phyloP scores from a whole-genome alignment of 2,888 invertebrate species.

The Yponomeuta cagnagella region DNA sequence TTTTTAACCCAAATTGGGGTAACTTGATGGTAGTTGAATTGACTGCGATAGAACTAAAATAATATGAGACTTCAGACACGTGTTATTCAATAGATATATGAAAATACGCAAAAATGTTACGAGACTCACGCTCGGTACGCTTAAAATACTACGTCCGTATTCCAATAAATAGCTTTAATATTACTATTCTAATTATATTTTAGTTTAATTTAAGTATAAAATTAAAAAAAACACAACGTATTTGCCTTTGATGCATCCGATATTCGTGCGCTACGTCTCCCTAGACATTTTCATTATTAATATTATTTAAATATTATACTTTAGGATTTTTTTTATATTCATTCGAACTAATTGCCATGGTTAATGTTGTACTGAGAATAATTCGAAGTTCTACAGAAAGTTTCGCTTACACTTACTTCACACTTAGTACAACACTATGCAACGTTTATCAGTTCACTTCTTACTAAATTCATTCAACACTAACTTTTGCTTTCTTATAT shows the following conservation, averaged over 20 bases:
- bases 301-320: slow-evolving; percentile 5
- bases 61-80: too few relatives aligned
- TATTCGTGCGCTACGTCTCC: slow-evolving; percentile 41
- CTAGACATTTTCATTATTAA: slow-evolving; percentile 1
- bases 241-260: slow-evolving; percentile 46
- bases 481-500: too few relatives aligned
- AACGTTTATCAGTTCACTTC: too few relatives aligned
- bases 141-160: slow-evolving; percentile 55
- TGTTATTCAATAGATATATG: neutral
- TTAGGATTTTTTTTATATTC: slow-evolving; percentile 16
- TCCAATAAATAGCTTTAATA: slow-evolving; percentile 49
- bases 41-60: too few relatives aligned
- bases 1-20: neutral
- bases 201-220: slow-evolving; percentile 60
- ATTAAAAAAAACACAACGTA: slow-evolving; percentile 61
- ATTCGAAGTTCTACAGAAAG: too few relatives aligned
- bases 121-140: slow-evolving; percentile 24
- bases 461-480: too few relatives aligned
- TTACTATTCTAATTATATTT: neutral
- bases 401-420: too few relatives aligned
- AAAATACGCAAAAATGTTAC: slow-evolving; percentile 14
- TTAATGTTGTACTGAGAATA: too few relatives aligned
- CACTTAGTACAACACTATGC: too few relatives aligned
- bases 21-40: too few relatives aligned
- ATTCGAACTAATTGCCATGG: neutral